Evolutionary conservation across 2,888 invertebrate species (phyloP).

Genomic region (Microctonus brassicae): DNA sequence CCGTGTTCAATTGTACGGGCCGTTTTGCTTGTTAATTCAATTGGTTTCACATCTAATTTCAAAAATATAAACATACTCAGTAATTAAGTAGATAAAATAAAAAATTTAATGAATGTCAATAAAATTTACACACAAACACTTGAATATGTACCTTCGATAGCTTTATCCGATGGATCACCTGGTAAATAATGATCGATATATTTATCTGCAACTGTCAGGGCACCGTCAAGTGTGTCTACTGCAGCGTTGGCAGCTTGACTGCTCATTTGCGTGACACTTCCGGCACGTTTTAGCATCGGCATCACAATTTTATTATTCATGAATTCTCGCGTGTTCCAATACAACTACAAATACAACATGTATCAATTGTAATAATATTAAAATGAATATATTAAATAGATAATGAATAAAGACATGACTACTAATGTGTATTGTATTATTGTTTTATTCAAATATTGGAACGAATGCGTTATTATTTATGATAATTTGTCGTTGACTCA

Average conservation of each 20-base stretch:
- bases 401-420: no score
- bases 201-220: slow-evolving; percentile 82
- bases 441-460: not conserved
- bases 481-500: slow-evolving; percentile 70
- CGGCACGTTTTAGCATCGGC: slow-evolving; percentile 83
- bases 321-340: slow-evolving; percentile 83
- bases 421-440: not conserved
- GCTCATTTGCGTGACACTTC: slow-evolving; percentile 85
- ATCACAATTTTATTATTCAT: slow-evolving; percentile 76
- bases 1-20: slow-evolving; percentile 85
- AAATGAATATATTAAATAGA: no score
- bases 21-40: slow-evolving; percentile 73
- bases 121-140: not conserved
- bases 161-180: slow-evolving; percentile 75
- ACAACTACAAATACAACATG: slow-evolving; percentile 75
- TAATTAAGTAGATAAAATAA: not conserved
- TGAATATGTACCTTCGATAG: slow-evolving; percentile 73
- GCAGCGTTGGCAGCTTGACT: slow-evolving; percentile 82
- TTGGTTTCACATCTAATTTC: slow-evolving; percentile 54
- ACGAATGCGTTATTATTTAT: not conserved
- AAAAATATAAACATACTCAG: not conserved
- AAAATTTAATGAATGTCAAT: not conserved
- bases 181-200: slow-evolving; percentile 87
- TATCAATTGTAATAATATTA: slow-evolving; percentile 42
- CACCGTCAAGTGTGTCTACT: slow-evolving; percentile 81